Evolutionary conservation across 2,797 vertebrate genomes (phyloP), one percentile per base, ranked within the genome.

Genomic region (Schizopygopsis pylzovi): DNA sequence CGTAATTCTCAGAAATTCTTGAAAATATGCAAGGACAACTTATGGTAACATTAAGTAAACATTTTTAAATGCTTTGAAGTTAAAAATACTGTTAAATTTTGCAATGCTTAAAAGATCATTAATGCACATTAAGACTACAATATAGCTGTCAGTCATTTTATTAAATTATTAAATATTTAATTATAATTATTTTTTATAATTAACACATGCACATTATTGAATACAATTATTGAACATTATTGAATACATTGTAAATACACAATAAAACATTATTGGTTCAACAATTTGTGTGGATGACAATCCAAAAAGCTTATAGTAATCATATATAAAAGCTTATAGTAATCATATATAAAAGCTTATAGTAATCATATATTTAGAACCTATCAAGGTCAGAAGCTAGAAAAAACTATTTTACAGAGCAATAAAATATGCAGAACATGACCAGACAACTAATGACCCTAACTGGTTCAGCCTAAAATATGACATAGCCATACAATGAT

Each of bases 401-500:
- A 41, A 76, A 28, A 65, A 22, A 11, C 22, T n/a, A 16, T 47
- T 47, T 20, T 70, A 70, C 59, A 15, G 37, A 11, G n/a, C n/a
- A 73, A 75, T 33, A 61, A 63, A 43, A 45, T 43, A 65, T 52
- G 56, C 28, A 39, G 22, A 41, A 18, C 45, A 67, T 41, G n/a
- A 47, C n/a, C 59, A 79, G 39, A 43, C 11, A 39, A 13, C 45
- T 83, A 54, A 83, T 39, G 37, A 72, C 10, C 49, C 39, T 33
- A 18, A 47, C 11, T 41, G 43, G 20, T 77, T 52, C 16, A 52
- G 25, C 43, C 43, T 49, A 75, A 67, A 84, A 25, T 52, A 84
- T 77, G 33, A 68, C 56, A 73, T 47, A 33, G 49, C 39, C 63
- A 85, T 45, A 33, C 18, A 56, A 76, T 71, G 73, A 63, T 80